Percentiles rank a stretch among this genome's conserved stretches.
These are phyloP conservation scores for Lottia gigantea DNA, from an alignment of 2,888 invertebrate species.

Conservation along the genomic window DNA sequence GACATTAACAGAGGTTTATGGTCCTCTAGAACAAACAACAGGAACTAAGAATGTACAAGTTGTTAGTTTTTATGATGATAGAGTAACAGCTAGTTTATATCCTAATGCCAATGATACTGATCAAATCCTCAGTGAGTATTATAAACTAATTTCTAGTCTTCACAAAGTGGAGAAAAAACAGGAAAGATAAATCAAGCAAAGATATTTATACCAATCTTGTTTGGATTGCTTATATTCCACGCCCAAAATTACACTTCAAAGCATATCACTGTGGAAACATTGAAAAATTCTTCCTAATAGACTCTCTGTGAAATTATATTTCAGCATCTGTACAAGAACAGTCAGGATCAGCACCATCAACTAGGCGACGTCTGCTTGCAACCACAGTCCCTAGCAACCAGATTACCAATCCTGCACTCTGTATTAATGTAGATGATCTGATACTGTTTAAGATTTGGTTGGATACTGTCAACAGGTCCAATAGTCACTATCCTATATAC, in stretches of 20 bases:
- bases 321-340: not conserved
- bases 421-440: slow-evolving; percentile 59
- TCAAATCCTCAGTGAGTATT: slow-evolving; percentile 36
- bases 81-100: slow-evolving; percentile 45
- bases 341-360: slow-evolving; percentile 16
- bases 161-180: too few species aligned
- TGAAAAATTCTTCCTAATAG: too few species aligned
- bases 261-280: too few species aligned
- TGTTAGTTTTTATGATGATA: slow-evolving; percentile 44
- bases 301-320: not conserved
- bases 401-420: slow-evolving; percentile 60
- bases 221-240: too few species aligned
- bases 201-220: too few species aligned
- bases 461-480: slow-evolving; percentile 49
- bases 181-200: too few species aligned
- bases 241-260: too few species aligned
- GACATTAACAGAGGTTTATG: slow-evolving; percentile 42
- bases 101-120: slow-evolving; percentile 35
- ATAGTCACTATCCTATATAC: slow-evolving; percentile 63
- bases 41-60: slow-evolving; percentile 36
- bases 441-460: slow-evolving; percentile 61
- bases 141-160: too few species aligned
- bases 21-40: slow-evolving; percentile 42
- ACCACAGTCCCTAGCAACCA: slow-evolving; percentile 49
- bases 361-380: slow-evolving; percentile 50